phyloP scores from a whole-genome alignment of 2,797 vertebrate genomes.

The Microchirus variegatus region DNA sequence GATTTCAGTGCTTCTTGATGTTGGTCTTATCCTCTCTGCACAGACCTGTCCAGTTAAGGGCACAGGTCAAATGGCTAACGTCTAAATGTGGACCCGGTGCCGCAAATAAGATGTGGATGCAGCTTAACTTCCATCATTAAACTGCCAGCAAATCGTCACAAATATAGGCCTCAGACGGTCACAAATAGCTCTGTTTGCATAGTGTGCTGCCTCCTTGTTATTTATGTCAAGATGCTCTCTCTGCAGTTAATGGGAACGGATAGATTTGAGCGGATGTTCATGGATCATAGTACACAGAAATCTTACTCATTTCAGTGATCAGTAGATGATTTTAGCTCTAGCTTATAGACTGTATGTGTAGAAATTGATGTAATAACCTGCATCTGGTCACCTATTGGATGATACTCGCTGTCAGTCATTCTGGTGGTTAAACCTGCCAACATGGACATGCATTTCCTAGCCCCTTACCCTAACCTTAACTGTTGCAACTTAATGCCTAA shows the following conservation, averaged over 20 bases:
- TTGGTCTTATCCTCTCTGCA: background rate
- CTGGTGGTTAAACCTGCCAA: too few species aligned
- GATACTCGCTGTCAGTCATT: too few species aligned
- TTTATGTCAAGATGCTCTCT: conserved; percentile 32
- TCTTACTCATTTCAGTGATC: too few species aligned
- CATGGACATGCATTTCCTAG: too few species aligned
- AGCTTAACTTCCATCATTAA: conserved; percentile 57
- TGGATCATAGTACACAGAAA: background rate
- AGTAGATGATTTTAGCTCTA: too few species aligned
- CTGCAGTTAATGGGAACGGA: conserved; percentile 9
- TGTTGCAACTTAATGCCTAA: too few species aligned
- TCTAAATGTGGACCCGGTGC: conserved; percentile 38
- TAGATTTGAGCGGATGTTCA: background rate
- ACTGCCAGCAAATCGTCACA: conserved; percentile 47
- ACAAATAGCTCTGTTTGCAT: conserved; percentile 60
- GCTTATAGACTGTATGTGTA: too few species aligned
- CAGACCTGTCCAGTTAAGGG: conserved; percentile 51
- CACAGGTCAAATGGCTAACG: conserved; percentile 25
- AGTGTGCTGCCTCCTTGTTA: conserved; percentile 48
- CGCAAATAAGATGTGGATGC: conserved; percentile 60
- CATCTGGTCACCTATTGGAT: too few species aligned
- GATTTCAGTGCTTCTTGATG: background rate
- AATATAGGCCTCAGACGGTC: conserved; percentile 60
- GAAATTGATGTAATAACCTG: too few species aligned
- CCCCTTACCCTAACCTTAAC: too few species aligned